phyloP scores from a whole-genome alignment of 2,888 invertebrate species.

The Thymelicus acteon region DNA sequence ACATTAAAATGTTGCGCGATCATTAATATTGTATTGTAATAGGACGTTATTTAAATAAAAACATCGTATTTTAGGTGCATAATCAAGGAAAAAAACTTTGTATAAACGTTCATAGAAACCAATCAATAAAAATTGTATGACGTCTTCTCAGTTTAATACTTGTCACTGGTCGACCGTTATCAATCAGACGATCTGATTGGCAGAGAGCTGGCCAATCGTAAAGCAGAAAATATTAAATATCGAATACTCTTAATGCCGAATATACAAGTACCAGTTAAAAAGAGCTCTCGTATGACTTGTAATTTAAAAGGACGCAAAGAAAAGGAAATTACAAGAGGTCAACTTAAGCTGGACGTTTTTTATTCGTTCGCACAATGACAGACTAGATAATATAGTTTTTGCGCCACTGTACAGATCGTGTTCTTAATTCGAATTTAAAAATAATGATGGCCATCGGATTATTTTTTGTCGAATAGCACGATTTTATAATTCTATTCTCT shows the following conservation, averaged over 20 bases:
- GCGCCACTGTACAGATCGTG: conserved; percentile 25
- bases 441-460: conserved; percentile 27
- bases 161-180: conserved; percentile 55
- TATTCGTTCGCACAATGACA: conserved; percentile 24
- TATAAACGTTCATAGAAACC: conserved; percentile 26
- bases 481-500: neutral
- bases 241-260: conserved; percentile 28
- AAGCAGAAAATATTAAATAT: conserved; percentile 56
- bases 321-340: conserved; percentile 4
- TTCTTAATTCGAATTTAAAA: conserved; percentile 36
- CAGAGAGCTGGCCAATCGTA: conserved; percentile 62
- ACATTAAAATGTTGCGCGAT: conserved; percentile 6
- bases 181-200: conserved; percentile 69
- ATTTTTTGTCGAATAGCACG: conserved; percentile 1
- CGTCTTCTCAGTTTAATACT: conserved; percentile 59
- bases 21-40: neutral
- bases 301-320: conserved; percentile 8
- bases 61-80: conserved; percentile 2
- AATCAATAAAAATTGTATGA: conserved; percentile 45
- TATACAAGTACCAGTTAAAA: conserved; percentile 23
- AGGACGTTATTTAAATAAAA: conserved; percentile 20
- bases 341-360: conserved; percentile 17
- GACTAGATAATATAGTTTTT: conserved; percentile 30
- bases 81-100: conserved; percentile 10
- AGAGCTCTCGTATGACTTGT: conserved; percentile 11